phyloP scores from a whole-genome alignment of 2,797 vertebrate genomes.

The Acipenser oxyrinchus region DNA sequence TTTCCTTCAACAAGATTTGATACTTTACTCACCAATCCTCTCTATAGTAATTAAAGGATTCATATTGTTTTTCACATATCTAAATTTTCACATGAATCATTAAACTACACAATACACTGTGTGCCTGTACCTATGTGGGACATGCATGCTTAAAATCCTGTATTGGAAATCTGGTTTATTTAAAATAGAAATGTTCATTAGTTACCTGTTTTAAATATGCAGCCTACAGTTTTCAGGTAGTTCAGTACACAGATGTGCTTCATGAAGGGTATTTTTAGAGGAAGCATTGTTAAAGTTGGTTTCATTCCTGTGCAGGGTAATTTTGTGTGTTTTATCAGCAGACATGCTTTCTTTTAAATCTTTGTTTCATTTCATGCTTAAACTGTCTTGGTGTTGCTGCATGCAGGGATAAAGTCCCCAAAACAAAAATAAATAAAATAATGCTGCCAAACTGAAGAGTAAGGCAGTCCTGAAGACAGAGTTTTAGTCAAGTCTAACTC shows the following conservation, averaged over 20 bases:
- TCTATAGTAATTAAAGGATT: too few species aligned
- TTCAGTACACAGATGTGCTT: not conserved
- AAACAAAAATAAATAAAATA: not conserved
- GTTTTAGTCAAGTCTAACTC: too few species aligned
- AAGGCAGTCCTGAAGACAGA: too few species aligned
- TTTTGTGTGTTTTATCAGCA: not conserved
- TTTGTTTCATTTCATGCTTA: conserved; percentile 1
- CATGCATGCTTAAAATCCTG: not conserved
- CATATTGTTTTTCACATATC: too few species aligned
- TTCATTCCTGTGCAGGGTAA: not conserved
- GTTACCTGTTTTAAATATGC: not conserved
- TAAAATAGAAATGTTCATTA: not conserved
- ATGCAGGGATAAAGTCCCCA: not conserved
- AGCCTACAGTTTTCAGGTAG: not conserved
- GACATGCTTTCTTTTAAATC: not conserved
- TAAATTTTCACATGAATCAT: too few species aligned
- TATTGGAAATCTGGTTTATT: not conserved
- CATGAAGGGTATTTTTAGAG: not conserved
- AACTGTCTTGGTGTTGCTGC: not conserved
- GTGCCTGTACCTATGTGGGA: too few species aligned
- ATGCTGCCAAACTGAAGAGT: too few species aligned
- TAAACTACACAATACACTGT: too few species aligned
- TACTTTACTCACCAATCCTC: too few species aligned
- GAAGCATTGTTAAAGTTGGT: not conserved
- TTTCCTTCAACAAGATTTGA: too few species aligned